A percentile compares a stretch with the other conserved stretches of the same genome.
phyloP scores from a whole-genome alignment of 2,888 invertebrate species.

The Drosophila percnosoma region DNA sequence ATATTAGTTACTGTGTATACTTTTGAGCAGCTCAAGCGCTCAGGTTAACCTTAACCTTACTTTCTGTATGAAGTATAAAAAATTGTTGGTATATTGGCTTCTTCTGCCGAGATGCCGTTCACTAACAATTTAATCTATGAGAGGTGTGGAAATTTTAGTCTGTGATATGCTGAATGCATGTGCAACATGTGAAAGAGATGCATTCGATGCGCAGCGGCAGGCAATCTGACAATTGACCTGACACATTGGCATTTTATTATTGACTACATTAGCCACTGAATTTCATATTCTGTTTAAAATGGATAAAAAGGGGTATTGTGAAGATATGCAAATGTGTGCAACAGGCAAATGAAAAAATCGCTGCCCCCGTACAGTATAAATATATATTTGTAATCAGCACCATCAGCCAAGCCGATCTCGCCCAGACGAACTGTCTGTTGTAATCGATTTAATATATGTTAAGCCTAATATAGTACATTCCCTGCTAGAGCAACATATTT shows the following conservation, averaged over 20 bases:
- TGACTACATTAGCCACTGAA: slow-evolving; percentile 2
- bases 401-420: neutral
- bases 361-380: neutral
- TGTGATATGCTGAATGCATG: neutral
- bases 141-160: neutral
- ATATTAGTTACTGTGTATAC: neutral
- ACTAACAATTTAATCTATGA: neutral
- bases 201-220: slow-evolving; percentile 13
- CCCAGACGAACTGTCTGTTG: neutral
- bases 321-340: neutral
- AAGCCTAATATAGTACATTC: neutral
- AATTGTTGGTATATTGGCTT: neutral
- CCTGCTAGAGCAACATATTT: neutral
- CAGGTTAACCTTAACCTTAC: neutral
- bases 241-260: slow-evolving; percentile 53
- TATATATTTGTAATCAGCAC: neutral
- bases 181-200: neutral
- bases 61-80: neutral
- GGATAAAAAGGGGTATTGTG: neutral
- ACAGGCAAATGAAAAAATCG: neutral
- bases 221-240: slow-evolving; percentile 31
- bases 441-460: neutral
- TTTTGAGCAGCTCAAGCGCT: neutral
- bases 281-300: neutral
- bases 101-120: neutral